Percentiles rank a stretch among this genome's conserved stretches.
These are phyloP conservation scores for Tachysurus vachellii DNA, from an alignment of 2,113 vertebrate species.

Conservation along the genomic window DNA sequence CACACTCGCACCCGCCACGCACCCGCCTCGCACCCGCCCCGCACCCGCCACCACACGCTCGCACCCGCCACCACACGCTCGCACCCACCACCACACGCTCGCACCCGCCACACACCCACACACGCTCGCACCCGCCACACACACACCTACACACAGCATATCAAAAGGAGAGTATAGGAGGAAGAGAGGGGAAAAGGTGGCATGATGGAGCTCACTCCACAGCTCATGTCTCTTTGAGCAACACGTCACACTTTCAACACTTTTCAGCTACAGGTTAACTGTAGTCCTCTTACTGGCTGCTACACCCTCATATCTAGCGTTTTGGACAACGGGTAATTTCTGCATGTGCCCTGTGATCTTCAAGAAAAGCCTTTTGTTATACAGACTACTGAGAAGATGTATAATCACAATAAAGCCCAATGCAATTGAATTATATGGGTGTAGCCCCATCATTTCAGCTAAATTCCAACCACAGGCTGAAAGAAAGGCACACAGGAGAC, in stretches of 20 bases:
- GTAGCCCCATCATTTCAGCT: conserved; percentile 20
- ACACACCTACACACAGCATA: conserved; percentile 5
- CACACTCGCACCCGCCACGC: too few species aligned
- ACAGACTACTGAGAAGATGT: neutral
- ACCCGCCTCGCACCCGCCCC: too few species aligned
- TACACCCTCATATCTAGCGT: neutral
- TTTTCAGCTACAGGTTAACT: neutral
- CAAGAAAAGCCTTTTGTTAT: conserved; percentile 20
- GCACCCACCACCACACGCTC: too few species aligned
- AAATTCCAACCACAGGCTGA: neutral
- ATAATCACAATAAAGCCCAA: conserved; percentile 19
- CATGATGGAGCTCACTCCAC: neutral
- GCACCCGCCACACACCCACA: too few species aligned
- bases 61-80: too few species aligned
- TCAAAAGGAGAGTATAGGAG: neutral
- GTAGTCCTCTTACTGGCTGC: too few species aligned
- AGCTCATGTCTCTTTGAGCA: conserved; percentile 3
- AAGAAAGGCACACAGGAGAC: conserved; percentile 25
- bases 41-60: too few species aligned
- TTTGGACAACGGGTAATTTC: conserved; percentile 7
- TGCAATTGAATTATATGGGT: conserved; percentile 25
- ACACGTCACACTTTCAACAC: neutral
- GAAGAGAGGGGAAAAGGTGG: neutral
- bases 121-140: neutral
- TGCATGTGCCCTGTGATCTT: neutral